Evolutionary conservation across 2,888 invertebrate genomes (phyloP).

Genomic region (Cyrtodaria siliqua): DNA sequence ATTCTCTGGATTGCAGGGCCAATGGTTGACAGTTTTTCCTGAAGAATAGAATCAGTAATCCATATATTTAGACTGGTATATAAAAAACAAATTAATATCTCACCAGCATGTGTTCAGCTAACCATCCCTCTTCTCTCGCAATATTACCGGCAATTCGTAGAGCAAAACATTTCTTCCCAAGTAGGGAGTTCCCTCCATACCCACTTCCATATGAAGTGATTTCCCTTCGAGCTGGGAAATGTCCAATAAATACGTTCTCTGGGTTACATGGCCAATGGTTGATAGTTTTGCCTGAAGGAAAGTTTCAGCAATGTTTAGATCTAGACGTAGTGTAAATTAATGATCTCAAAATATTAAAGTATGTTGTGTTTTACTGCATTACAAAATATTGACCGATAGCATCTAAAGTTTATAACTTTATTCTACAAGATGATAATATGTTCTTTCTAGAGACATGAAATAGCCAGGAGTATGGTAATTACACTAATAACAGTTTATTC

Average conservation of each 20-base stretch:
- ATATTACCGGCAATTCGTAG: constrained; percentile 97
- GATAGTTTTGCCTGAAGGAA: constrained; percentile 75
- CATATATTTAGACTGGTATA: too few relatives aligned
- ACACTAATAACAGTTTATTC: too few relatives aligned
- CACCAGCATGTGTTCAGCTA: constrained; percentile 99
- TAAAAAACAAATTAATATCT: constrained; percentile 34
- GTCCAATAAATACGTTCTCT: constrained; percentile 95
- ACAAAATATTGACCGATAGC: too few relatives aligned
- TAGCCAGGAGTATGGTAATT: too few relatives aligned
- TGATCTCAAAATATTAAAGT: too few relatives aligned
- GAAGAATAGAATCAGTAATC: background rate
- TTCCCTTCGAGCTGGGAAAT: constrained; percentile 93
- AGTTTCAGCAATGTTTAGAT: too few relatives aligned
- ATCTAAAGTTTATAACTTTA: too few relatives aligned
- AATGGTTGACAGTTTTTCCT: constrained; percentile 87
- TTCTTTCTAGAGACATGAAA: too few relatives aligned
- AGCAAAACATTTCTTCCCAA: constrained; percentile 99
- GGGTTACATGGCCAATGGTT: constrained; percentile 98
- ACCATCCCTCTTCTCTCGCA: constrained; percentile 97
- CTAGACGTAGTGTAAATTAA: too few relatives aligned
- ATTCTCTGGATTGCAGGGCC: constrained; percentile 99
- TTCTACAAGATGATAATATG: too few relatives aligned
- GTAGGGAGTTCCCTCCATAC: constrained; percentile 97
- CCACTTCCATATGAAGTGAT: constrained; percentile 98
- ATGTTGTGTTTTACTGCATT: too few relatives aligned